Conservation (phyloP, 1,140 invertebrate species). For the Lutraria rhynchaena region DNA sequence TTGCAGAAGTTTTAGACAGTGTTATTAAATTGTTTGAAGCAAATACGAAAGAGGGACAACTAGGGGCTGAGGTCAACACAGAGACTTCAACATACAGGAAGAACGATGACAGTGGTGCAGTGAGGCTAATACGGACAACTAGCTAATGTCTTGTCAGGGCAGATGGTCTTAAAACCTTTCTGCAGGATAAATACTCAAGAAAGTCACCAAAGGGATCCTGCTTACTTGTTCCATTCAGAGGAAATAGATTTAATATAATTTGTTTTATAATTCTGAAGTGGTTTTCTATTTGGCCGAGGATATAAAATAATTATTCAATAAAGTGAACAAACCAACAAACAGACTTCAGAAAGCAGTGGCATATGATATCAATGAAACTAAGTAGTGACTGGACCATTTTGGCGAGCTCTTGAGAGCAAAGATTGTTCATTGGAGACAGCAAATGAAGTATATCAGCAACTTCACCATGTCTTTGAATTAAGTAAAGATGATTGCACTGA, state of each 20-base stretch:
- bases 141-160: slow-evolving; percentile 41
- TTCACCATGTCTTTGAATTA: slow-evolving; percentile 30
- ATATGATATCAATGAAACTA: slow-evolving; percentile 52
- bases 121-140: slow-evolving; percentile 32
- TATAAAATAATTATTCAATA: slow-evolving; percentile 48
- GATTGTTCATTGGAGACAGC: slow-evolving; percentile 48
- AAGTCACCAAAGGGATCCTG: slow-evolving; percentile 8
- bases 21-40: slow-evolving; percentile 44
- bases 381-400: slow-evolving; percentile 55
- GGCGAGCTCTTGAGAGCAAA: slow-evolving; percentile 51
- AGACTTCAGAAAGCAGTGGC: slow-evolving; percentile 41
- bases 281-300: slow-evolving; percentile 42
- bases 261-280: slow-evolving; percentile 61
- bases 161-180: slow-evolving; percentile 47
- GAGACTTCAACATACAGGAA: slow-evolving; percentile 32
- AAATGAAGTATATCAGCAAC: slow-evolving; percentile 35
- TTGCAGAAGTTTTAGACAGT: slow-evolving; percentile 39
- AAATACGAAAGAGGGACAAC: slow-evolving; percentile 29
- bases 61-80: slow-evolving; percentile 29
- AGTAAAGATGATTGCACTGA: slow-evolving; percentile 35
- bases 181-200: slow-evolving; percentile 30
- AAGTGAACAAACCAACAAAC: slow-evolving; percentile 37
- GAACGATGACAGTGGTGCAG: slow-evolving; percentile 19
- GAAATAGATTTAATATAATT: slow-evolving; percentile 59
- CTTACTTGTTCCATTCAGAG: slow-evolving; percentile 54